These are phyloP conservation scores for Biston betularia DNA, from an alignment of 2,888 invertebrate species.

Conservation along the genomic window DNA sequence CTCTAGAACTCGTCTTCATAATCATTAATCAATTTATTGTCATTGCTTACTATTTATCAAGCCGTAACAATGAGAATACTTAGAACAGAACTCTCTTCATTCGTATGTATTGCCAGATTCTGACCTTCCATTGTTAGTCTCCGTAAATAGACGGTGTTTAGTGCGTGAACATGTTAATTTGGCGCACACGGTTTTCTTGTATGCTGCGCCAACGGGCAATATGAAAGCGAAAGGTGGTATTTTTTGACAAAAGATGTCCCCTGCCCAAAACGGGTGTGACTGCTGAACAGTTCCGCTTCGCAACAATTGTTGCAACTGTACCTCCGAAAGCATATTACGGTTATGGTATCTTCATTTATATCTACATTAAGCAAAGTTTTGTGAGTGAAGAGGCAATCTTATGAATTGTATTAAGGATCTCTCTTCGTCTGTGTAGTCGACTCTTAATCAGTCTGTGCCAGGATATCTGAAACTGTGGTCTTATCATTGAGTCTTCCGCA, in stretches of 20 bases:
- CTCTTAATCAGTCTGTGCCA: too few species aligned
- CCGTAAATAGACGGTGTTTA: constrained; percentile 76
- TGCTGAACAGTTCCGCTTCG: constrained; percentile 58
- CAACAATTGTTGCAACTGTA: constrained; percentile 52
- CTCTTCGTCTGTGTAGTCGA: too few species aligned
- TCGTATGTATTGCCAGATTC: constrained; percentile 67
- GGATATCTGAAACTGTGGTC: too few species aligned
- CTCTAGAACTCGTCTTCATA: not conserved
- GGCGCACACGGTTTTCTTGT: constrained; percentile 68
- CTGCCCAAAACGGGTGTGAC: constrained; percentile 52
- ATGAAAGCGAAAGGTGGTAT: constrained; percentile 75
- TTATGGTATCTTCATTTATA: constrained; percentile 36
- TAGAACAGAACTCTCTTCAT: constrained; percentile 57
- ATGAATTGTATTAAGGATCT: too few species aligned
- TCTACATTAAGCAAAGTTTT: constrained; percentile 9
- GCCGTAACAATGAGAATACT: constrained; percentile 8
- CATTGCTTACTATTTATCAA: not conserved
- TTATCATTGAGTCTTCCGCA: too few species aligned
- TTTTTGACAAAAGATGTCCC: constrained; percentile 61
- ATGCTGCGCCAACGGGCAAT: constrained; percentile 62
- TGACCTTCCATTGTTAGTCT: constrained; percentile 81
- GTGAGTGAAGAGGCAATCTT: too few species aligned
- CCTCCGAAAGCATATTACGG: constrained; percentile 52
- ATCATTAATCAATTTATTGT: too few species aligned
- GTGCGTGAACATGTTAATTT: constrained; percentile 78